Evolutionary conservation across 2,797 vertebrate genomes (phyloP), one percentile per base, ranked within the genome.

Genomic region (Chelonia mydas): DNA sequence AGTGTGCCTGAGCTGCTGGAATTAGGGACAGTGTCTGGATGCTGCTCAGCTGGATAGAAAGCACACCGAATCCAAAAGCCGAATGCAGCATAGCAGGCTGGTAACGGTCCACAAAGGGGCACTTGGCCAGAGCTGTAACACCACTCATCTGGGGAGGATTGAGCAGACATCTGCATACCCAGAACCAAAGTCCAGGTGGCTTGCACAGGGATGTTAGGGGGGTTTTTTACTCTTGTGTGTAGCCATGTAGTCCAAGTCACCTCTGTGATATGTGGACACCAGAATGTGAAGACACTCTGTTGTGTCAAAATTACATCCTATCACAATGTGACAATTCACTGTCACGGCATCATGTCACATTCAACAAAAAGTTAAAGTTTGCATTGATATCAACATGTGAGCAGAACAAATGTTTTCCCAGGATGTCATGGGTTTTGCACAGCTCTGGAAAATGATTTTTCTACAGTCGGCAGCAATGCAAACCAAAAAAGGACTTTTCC

Each of bases 391-490:
- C 93, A 92, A 8, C 54, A 94, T 92, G 68, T 79, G 86, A 55
- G 90, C 83, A 49, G 65, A 97, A 92, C 81, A 95, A 93, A 68
- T 37, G 94, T 97, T 96, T 95, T 86, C 82, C 83, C 68, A 47
- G 84, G 45, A 83, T 83, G 87, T 84, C 78, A 87, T 93, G 74
- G 54, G 82, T 96, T 94, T 88, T 79, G 87, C 51, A 90, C 86
- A 93, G 86, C 92, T 92, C 94, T 65, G 80, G 89, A 95, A 88
- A 96, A 95, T 59, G 59, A 95, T 37, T 68, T 92, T 96, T 93
- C 94, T 95, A 79, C 87, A 94, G 95, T 97, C 81, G 93, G 90
- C 95, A 97, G 83, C 37, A 84, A 76, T 76, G 53, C n/a, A 95
- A 80, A 96, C 96, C 96, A 97, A 96, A 95, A 68, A 88, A 95